Evolutionary conservation across 2,888 invertebrate genomes (phyloP).

Genomic region (Creontiades dilutus): DNA sequence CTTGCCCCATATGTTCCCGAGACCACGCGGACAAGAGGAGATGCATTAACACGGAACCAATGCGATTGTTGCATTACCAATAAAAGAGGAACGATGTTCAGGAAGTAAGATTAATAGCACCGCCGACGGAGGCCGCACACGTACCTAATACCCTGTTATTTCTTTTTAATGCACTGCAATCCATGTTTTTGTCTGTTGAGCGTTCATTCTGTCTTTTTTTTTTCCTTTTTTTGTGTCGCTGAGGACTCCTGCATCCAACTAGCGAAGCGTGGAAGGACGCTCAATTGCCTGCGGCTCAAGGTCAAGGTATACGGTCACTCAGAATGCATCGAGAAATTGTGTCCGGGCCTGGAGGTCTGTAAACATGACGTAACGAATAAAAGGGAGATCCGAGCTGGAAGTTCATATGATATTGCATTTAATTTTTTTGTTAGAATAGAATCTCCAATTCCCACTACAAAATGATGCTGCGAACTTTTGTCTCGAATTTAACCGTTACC

Average conservation of each 20-base stretch:
- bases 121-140: not conserved
- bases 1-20: too few species aligned
- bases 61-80: not conserved
- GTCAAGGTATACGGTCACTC: not conserved
- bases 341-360: too few species aligned
- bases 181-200: not conserved
- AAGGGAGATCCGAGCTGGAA: too few species aligned
- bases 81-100: not conserved
- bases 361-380: too few species aligned
- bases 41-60: not conserved
- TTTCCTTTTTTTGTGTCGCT: not conserved
- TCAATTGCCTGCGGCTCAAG: not conserved
- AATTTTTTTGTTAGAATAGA: too few species aligned
- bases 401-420: too few species aligned
- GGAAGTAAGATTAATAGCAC: not conserved
- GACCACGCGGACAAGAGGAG: too few species aligned
- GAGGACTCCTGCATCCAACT: not conserved
- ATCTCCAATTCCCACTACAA: too few species aligned
- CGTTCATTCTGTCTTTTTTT: not conserved
- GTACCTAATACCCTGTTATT: not conserved
- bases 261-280: conserved; percentile 35
- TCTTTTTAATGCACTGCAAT: conserved; percentile 30
- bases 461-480: too few species aligned
- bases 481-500: too few species aligned
- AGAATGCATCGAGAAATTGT: not conserved